Percentiles rank a stretch among this genome's conserved stretches.
phyloP scores from a whole-genome alignment of 92 coral and sea anemone species.

The Plumapathes pennacea region DNA sequence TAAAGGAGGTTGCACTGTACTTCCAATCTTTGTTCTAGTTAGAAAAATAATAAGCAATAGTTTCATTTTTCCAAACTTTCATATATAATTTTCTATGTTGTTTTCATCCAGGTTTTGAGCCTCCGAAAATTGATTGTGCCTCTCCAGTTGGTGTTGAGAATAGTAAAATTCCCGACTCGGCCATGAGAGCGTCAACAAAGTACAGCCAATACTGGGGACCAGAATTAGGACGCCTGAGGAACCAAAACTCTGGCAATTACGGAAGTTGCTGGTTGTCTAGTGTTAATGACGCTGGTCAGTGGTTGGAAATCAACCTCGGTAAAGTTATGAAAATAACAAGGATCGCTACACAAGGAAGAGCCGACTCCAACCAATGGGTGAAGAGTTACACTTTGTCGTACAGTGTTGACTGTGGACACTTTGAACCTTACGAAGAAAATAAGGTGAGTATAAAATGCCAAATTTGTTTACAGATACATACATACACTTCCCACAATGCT shows the following conservation, averaged over 20 bases:
- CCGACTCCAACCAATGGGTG: conserved; percentile 19
- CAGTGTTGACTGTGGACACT: conserved; percentile 26
- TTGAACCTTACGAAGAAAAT: conserved; percentile 5
- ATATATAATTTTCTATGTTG: too few relatives aligned
- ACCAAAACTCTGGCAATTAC: background rate
- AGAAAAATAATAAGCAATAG: too few relatives aligned
- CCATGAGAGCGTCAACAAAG: conserved; percentile 19
- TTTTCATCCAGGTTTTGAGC: conserved; percentile 10
- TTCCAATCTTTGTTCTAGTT: too few relatives aligned
- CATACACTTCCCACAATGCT: too few relatives aligned
- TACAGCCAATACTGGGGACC: conserved; percentile 4
- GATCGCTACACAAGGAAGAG: conserved; percentile 25
- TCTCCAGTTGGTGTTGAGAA: conserved; percentile 35
- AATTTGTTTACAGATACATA: too few relatives aligned
- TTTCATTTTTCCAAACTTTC: too few relatives aligned
- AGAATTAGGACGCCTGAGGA: conserved; percentile 9
- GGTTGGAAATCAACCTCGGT: conserved; percentile 24
- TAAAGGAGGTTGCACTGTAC: too few relatives aligned
- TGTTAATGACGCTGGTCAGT: conserved; percentile 10
- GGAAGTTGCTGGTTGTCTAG: conserved; percentile 22
- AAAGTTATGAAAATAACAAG: conserved; percentile 5
- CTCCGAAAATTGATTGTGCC: conserved; percentile 4
- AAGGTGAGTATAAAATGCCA: conserved; percentile 2
- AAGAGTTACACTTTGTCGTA: conserved; percentile 10
- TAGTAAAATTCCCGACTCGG: conserved; percentile 4